These are phyloP conservation scores for Tiliqua scincoides DNA, from an alignment of 2,113 vertebrate species.

Conservation along the genomic window DNA sequence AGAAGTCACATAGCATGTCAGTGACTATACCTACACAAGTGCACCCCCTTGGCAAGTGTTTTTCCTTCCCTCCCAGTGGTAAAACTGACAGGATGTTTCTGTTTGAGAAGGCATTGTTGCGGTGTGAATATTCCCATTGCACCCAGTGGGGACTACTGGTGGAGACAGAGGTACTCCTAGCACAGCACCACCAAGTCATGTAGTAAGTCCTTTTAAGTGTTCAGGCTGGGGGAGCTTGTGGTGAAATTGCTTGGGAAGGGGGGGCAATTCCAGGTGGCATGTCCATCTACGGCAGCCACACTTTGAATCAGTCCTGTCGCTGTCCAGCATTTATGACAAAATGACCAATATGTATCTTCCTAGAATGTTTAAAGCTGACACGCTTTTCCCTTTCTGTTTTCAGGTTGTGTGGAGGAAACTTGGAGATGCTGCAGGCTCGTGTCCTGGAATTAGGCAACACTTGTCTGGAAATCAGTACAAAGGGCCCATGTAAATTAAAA, in stretches of 20 bases:
- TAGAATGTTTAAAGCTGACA: background rate
- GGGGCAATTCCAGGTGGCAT: no score
- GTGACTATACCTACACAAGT: background rate
- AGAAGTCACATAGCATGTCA: background rate
- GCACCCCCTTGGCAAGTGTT: background rate
- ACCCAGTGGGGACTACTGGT: background rate
- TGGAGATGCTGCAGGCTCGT: conserved; percentile 87
- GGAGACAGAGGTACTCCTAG: background rate
- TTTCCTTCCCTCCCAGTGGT: background rate
- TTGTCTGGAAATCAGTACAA: conserved; percentile 84
- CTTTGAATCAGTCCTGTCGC: background rate
- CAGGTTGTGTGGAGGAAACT: conserved; percentile 87
- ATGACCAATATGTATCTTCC: background rate
- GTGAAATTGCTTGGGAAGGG: background rate
- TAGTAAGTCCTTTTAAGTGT: background rate
- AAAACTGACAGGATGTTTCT: no score
- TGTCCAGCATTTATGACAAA: background rate
- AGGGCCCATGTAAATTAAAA: conserved; percentile 79
- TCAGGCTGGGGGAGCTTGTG: background rate
- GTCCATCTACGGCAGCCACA: background rate
- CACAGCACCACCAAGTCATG: background rate
- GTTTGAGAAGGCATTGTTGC: no score
- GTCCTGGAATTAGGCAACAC: conserved; percentile 87
- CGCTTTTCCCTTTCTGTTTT: conserved; percentile 54
- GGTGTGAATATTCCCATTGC: no score